These are phyloP conservation scores for Aurelia aurita DNA, from an alignment of 30 jellyfish, hydroid and myxozoan genomes.

Conservation along the genomic window DNA sequence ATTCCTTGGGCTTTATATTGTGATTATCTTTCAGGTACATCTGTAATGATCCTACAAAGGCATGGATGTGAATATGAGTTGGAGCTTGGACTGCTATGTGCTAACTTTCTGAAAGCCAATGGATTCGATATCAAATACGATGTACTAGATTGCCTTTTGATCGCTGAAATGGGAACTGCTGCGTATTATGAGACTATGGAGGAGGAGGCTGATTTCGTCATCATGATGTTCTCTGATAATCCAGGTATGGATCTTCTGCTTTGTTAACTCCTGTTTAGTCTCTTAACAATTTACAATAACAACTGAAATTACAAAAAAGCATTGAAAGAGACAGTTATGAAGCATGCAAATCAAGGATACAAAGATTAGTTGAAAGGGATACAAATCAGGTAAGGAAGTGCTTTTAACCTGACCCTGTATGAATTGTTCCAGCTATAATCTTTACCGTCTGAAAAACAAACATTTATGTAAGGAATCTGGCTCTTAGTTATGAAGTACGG, in stretches of 20 bases:
- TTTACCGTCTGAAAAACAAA: too few species aligned
- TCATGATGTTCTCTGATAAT: slow-evolving; percentile 25
- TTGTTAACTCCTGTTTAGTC: background rate
- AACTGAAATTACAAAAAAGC: background rate
- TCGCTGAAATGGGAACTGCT: slow-evolving; percentile 29
- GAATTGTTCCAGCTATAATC: too few species aligned
- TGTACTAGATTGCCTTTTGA: slow-evolving; percentile 9
- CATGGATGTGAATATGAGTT: slow-evolving; percentile 45
- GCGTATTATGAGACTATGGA: slow-evolving; percentile 29
- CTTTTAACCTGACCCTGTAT: too few species aligned
- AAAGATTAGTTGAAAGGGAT: too few species aligned
- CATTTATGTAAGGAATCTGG: too few species aligned
- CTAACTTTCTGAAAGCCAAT: slow-evolving; percentile 29
- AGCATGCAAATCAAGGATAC: too few species aligned
- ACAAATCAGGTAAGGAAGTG: too few species aligned
- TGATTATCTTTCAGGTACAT: background rate
- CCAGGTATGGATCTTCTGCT: slow-evolving; percentile 1
- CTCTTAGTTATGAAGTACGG: too few species aligned
- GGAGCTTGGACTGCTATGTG: slow-evolving; percentile 25
- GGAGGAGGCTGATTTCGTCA: slow-evolving; percentile 20
- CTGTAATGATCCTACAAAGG: slow-evolving; percentile 55
- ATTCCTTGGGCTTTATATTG: too few species aligned
- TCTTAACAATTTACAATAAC: background rate
- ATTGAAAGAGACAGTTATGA: too few species aligned
- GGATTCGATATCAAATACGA: slow-evolving; percentile 45